Evolutionary conservation across 2,113 vertebrate species (phyloP), one percentile per base, ranked within the genome.

Genomic region (Poeciliopsis turrubarensis): DNA sequence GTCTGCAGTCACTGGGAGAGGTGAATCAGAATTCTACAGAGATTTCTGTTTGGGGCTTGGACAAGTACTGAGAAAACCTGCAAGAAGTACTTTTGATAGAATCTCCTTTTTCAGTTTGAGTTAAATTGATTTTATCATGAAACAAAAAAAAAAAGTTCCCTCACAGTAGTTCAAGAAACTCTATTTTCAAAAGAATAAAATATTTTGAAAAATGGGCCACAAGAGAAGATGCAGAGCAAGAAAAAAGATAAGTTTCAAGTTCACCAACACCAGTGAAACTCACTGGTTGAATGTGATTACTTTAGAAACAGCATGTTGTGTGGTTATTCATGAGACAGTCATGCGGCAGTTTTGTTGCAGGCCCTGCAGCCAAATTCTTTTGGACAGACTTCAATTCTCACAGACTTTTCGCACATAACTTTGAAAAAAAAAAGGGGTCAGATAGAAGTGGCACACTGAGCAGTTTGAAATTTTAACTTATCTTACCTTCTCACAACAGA

Each of bases 381-480:
- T 68, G 26, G 39, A 68, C 66, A 30, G 39, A 19, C 39, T 27
- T 44, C 3, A 67, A 15, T 26, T 68, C 17, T 37, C 31, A 26
- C 22, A 41, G 26, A 30, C 69, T 63, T 44, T 6, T 70, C 47
- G 47, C 76, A 82, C 68, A 82, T 7, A 22, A 19, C 47, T 54
- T 51, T 70, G 65, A 62, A 72, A 63, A 10, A 25, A n/a, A 29
- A 2, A 14, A 60, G 39, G 44, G 12, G 5, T 25, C 41, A 70
- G 14, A 70, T 30, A 17, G 47, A 51, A 51, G 19, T 51, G 13
- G 64, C 37, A 47, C 72, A 51, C n/a, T n/a, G 5, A 70, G 0
- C 15, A 34, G 2, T 22, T 30, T 19, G 11, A 25, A 41, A 15
- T 41, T 15, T 15, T 15, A 41, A 41, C 39, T 22, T 26, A 26